Evolutionary conservation across 2,888 invertebrate species (phyloP).

Genomic region (Anoplius nigerrimus): DNA sequence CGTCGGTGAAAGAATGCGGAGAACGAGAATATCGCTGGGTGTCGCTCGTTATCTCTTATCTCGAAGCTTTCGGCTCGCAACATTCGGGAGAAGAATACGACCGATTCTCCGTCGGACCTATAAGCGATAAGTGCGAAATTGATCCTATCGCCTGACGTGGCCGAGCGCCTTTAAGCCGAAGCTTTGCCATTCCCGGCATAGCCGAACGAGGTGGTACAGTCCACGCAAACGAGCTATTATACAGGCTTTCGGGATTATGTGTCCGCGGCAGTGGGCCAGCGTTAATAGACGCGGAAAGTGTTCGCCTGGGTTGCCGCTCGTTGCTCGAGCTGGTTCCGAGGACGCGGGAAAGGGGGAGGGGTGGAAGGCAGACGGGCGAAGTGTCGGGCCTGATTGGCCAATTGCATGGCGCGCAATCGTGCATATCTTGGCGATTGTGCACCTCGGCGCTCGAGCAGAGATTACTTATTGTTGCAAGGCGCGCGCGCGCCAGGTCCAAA

Average conservation of each 20-base stretch:
- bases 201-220: slow-evolving; percentile 33
- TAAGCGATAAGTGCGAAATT: slow-evolving; percentile 6
- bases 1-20: no score
- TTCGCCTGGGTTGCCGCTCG: background rate
- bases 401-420: slow-evolving; percentile 15
- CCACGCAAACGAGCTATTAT: slow-evolving; percentile 53
- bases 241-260: slow-evolving; percentile 9
- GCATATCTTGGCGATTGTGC: background rate
- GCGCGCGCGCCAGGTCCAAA: no score
- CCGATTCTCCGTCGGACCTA: background rate
- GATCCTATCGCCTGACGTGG: slow-evolving; percentile 5
- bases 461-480: background rate
- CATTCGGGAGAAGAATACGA: background rate
- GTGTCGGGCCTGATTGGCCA: slow-evolving; percentile 38
- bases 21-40: no score
- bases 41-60: no score
- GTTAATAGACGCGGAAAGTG: slow-evolving; percentile 4
- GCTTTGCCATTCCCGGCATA: slow-evolving; percentile 6
- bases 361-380: background rate
- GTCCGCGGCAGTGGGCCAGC: background rate
- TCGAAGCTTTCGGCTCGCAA: background rate
- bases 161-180: slow-evolving; percentile 1
- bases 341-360: background rate
- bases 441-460: background rate
- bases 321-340: background rate